Base-by-base conservation (phyloP, 1,140 invertebrate species). In the Aradophagus sp. region DNA sequence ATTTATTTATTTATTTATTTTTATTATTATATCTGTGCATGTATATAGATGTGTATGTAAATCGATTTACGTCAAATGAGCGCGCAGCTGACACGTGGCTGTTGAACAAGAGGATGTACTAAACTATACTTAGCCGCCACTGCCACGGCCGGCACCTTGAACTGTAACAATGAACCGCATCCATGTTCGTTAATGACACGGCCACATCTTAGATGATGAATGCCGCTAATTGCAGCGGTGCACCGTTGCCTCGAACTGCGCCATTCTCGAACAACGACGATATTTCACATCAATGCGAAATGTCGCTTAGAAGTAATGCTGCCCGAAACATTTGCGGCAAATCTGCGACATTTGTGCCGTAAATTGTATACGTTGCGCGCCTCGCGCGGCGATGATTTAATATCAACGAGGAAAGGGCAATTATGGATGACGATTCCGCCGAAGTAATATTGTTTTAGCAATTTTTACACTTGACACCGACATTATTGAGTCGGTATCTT, bases 131-230 rank as follows among this genome's bases (percentile, higher is more conserved):
- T 47, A 71, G 39, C 47, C 34, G 41, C 41, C 68, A 71, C 41
- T 71, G 59, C 52, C 61, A 70, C 56, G 59, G 55, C 15, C 69
- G 39, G 26, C 61, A 44, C 71, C 74, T 74, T 76, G 67, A 76
- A 74, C 71, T 65, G 55, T 68, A 73, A 71, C 59, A 72, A 76
- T 76, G 74, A 76, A 74, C 69, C 48, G 42, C 56, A 52, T 67
- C 42, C 35, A 59, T 45, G 41, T 32, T 68, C 58, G 59, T 27
- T 75, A 73, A 73, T 66, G 73, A 69, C 19, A 67, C 59, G 19
- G 26, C 50, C 48, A 48, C 52, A 50, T 71, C 53, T 58, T 13
- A 38, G 61, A 62, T 56, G 61, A 56, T 66, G 55, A 66, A 69
- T 70, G 41, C 29, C 36, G 41, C 55, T 61, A 70, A 74, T 67